phyloP scores from a whole-genome alignment of 2,888 invertebrate species.

The Lasioglossum calceatum region DNA sequence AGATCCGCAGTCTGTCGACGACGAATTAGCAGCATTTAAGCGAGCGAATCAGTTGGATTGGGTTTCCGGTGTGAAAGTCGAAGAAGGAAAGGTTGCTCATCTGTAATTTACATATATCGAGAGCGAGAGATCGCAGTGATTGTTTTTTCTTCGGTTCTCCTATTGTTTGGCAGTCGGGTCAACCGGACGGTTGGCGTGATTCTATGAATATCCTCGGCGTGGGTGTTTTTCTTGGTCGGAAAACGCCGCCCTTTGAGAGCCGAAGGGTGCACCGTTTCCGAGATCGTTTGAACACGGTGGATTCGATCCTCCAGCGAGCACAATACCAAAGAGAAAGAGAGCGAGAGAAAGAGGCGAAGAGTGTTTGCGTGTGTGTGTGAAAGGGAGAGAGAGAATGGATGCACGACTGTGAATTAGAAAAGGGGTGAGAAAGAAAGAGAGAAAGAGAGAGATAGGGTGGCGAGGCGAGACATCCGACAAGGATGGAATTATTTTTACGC shows the following conservation, averaged over 20 bases:
- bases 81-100: background rate
- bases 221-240: background rate
- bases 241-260: background rate
- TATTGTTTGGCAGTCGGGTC: conserved; percentile 1
- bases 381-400: background rate
- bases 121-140: background rate
- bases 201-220: background rate
- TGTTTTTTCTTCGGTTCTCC: conserved; percentile 13
- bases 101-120: background rate
- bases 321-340: conserved; percentile 11
- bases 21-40: background rate
- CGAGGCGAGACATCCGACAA: conserved; percentile 18
- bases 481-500: conserved; percentile 58
- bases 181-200: background rate
- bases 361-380: background rate
- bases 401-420: background rate
- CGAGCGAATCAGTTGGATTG: background rate
- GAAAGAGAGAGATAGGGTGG: background rate
- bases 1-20: background rate
- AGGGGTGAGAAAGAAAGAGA: background rate
- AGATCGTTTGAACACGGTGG: conserved; percentile 33
- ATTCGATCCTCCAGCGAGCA: conserved; percentile 35
- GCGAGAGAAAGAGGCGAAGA: background rate
- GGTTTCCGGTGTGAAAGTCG: background rate
- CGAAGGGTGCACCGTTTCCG: background rate